Percentiles rank a stretch among this genome's conserved stretches.
Conservation (phyloP, 92 coral and sea anemone genomes). For the Palythoa heliodiscus region DNA sequence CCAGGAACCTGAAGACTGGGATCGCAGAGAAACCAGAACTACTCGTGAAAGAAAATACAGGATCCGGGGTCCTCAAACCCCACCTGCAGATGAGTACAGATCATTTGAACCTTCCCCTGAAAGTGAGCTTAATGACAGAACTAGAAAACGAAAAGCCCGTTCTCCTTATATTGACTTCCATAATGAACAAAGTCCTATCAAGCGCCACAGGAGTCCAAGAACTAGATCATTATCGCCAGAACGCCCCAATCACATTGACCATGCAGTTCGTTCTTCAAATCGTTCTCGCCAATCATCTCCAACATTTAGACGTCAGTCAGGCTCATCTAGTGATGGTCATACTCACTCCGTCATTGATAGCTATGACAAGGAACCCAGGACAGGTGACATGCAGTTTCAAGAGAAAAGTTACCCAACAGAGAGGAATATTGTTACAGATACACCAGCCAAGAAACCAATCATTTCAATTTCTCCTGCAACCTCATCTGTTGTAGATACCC, state of each 20-base stretch:
- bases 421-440: constrained; percentile 57
- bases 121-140: constrained; percentile 59
- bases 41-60: constrained; percentile 71
- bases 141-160: constrained; percentile 76
- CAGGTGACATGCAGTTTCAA: constrained; percentile 57
- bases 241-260: constrained; percentile 53
- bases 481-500: constrained; percentile 83
- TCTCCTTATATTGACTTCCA: constrained; percentile 67
- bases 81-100: constrained; percentile 72
- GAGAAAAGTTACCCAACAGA: constrained; percentile 66
- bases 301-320: constrained; percentile 72
- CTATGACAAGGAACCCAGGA: constrained; percentile 63
- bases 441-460: constrained; percentile 71
- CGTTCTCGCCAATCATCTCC: constrained; percentile 81
- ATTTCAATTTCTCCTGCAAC: constrained; percentile 52
- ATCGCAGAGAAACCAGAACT: constrained; percentile 72
- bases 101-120: constrained; percentile 71
- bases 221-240: constrained; percentile 87
- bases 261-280: constrained; percentile 48
- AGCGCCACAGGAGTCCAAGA: constrained; percentile 81
- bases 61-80: constrained; percentile 77
- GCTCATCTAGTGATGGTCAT: constrained; percentile 76
- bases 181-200: constrained; percentile 67
- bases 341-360: constrained; percentile 66
- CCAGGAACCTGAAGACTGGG: constrained; percentile 81